These are phyloP conservation scores for Eledona agricola DNA, from an alignment of 2,888 invertebrate species.

Conservation along the genomic window DNA sequence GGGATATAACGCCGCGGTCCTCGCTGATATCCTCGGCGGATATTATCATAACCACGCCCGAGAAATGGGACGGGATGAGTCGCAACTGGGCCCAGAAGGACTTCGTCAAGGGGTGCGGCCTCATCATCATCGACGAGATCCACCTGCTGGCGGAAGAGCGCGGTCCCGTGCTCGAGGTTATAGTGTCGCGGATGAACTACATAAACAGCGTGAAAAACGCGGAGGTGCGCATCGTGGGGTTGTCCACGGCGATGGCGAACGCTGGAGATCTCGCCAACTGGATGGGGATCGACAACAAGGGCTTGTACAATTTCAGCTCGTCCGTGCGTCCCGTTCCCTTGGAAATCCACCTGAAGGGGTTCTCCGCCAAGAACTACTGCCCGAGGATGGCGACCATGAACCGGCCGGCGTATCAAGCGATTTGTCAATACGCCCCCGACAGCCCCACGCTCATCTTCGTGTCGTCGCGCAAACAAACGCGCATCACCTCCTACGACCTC, in stretches of 20 bases:
- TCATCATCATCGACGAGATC: slow-evolving; percentile 98
- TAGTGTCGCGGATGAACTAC: slow-evolving; percentile 96
- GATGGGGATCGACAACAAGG: slow-evolving; percentile 88
- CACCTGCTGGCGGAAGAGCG: slow-evolving; percentile 93
- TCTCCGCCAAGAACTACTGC: slow-evolving; percentile 98
- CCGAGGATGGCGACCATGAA: slow-evolving; percentile 99
- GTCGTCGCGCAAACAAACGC: slow-evolving; percentile 94
- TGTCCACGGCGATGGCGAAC: slow-evolving; percentile 98
- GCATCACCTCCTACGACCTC: slow-evolving; percentile 94
- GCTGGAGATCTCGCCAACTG: slow-evolving; percentile 96
- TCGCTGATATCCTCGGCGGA: slow-evolving; percentile 83
- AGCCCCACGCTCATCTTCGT: slow-evolving; percentile 96
- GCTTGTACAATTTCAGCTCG: slow-evolving; percentile 96
- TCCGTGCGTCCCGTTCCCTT: slow-evolving; percentile 97
- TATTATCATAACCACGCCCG: slow-evolving; percentile 98
- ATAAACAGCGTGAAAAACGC: slow-evolving; percentile 89
- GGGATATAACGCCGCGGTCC: slow-evolving; percentile 89
- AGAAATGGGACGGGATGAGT: slow-evolving; percentile 99
- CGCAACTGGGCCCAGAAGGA: slow-evolving; percentile 97
- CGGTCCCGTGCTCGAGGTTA: slow-evolving; percentile 93
- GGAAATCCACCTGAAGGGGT: slow-evolving; percentile 86
- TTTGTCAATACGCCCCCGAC: slow-evolving; percentile 88
- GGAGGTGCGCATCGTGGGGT: slow-evolving; percentile 87
- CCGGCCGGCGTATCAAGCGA: slow-evolving; percentile 95
- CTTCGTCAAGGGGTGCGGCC: slow-evolving; percentile 89